Conservation (phyloP, 2,113 vertebrate genomes). For the Arenaria interpres region DNA sequence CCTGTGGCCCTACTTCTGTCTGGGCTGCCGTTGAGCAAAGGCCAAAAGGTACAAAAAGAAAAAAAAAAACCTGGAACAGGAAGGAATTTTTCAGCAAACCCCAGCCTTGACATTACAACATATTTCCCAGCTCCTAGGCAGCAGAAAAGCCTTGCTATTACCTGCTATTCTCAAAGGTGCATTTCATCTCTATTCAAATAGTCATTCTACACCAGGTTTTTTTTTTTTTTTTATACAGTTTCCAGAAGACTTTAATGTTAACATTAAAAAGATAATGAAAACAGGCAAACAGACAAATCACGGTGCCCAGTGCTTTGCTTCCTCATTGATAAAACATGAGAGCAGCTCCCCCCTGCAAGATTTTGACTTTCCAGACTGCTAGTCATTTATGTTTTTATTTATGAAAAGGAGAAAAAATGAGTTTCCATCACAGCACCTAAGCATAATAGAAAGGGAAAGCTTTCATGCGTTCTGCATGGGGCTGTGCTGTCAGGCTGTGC, state of each 20-base stretch:
- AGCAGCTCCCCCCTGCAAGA: not conserved
- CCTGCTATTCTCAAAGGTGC: conserved; percentile 27
- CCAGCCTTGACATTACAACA: not conserved
- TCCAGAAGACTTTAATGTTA: conserved; percentile 51
- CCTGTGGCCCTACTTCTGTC: not conserved
- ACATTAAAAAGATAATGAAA: conserved; percentile 54
- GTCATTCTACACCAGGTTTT: not conserved
- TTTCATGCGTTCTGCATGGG: conserved; percentile 12
- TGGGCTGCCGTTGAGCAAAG: not conserved
- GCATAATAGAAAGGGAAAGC: conserved; percentile 26
- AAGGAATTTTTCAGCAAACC: not conserved
- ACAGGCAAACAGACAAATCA: conserved; percentile 49
- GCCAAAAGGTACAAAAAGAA: not conserved
- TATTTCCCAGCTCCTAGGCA: not conserved
- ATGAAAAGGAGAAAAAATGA: conserved; percentile 47
- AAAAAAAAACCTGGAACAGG: not conserved
- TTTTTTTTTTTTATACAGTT: not conserved
- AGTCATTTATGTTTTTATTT: conserved; percentile 55
- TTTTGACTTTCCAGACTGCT: conserved; percentile 7
- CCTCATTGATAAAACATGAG: conserved; percentile 44
- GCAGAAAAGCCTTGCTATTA: not conserved
- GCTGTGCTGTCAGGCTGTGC: conserved; percentile 8
- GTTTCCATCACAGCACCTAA: conserved; percentile 23
- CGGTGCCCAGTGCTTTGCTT: conserved; percentile 17
- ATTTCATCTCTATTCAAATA: conserved; percentile 41